phyloP scores from a whole-genome alignment of 1,140 invertebrate species.

The Calephelis virginiensis region DNA sequence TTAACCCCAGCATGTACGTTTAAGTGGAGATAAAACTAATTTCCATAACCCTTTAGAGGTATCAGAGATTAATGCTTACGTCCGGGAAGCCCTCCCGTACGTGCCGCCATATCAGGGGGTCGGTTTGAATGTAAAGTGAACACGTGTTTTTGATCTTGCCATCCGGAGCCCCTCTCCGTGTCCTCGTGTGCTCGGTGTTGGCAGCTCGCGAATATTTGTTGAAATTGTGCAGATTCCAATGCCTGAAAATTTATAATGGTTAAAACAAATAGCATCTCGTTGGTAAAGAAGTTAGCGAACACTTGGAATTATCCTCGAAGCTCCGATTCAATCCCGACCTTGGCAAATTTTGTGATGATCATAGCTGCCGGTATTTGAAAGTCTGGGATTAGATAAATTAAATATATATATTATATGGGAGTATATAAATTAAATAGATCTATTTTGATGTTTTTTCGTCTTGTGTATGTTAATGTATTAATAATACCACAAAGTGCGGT shows the following conservation, averaged over 20 bases:
- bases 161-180: slow-evolving; percentile 79
- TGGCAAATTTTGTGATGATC: too few relatives aligned
- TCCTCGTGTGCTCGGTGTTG: slow-evolving; percentile 77
- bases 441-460: too few relatives aligned
- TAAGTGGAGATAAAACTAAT: slow-evolving; percentile 13
- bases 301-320: too few relatives aligned
- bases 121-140: slow-evolving; percentile 97
- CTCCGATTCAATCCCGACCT: too few relatives aligned
- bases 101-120: slow-evolving; percentile 97
- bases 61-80: slow-evolving; percentile 70
- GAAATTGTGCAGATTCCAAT: slow-evolving; percentile 59
- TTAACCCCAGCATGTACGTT: slow-evolving; percentile 20
- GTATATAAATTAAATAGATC: too few relatives aligned
- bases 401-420: too few relatives aligned
- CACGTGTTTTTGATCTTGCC: slow-evolving; percentile 91
- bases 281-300: too few relatives aligned
- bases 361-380: too few relatives aligned
- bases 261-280: too few relatives aligned
- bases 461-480: too few relatives aligned
- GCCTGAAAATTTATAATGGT: slow-evolving; percentile 35
- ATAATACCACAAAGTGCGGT: too few relatives aligned
- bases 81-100: slow-evolving; percentile 86
- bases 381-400: too few relatives aligned
- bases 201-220: slow-evolving; percentile 84
- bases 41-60: slow-evolving; percentile 10